Evolutionary conservation across 2,888 invertebrate genomes (phyloP), one percentile per base, ranked within the genome.

Genomic region (Meganola albula): DNA sequence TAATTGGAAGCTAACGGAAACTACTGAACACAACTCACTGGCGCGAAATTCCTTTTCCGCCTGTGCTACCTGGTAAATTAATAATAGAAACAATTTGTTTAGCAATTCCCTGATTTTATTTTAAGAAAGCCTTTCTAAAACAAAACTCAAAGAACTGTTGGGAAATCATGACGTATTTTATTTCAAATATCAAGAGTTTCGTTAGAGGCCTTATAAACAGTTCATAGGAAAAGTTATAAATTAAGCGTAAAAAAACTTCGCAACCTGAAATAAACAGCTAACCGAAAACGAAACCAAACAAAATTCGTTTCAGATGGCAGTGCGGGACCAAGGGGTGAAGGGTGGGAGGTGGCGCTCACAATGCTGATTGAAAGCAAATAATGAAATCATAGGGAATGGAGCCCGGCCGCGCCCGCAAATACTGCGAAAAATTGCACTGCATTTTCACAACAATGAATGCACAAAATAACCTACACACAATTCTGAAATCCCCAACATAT

Each of bases 361-460:
- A 80, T 80, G 72, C 80, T 84, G 84, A 85, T 85, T 83, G 84
- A 85, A 85, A 83, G 74, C 82, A 84, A 85, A 84, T 84, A 84
- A 84, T 82, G 76, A 82, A 84, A 84, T 84, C 82, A 83, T 77
- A 76, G 73, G 69, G 74, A 73, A 73, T 62, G 63, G 71, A 73
- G 69, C 48, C 44, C 52, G 58, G 57, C 62, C 69, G 60, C 60
- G 52, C 64, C 66, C 71, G 74, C 73, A 77, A 80, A 80, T 68
- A 82, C 74, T 71, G 70, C 69, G 70, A 78, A 83, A 80, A 74
- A 79, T 79, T 80, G 77, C 80, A 80, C 56, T 60, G 45, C 47
- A 44, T 60, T 56, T 47, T 54, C 55, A 56, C 63, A 65, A 67
- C 64, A 71, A 72, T 66, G 58, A 67, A 66, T 63, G 63, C 65